Base-by-base conservation (phyloP, 2,888 invertebrate genomes). In the Trichopria drosophilae region DNA sequence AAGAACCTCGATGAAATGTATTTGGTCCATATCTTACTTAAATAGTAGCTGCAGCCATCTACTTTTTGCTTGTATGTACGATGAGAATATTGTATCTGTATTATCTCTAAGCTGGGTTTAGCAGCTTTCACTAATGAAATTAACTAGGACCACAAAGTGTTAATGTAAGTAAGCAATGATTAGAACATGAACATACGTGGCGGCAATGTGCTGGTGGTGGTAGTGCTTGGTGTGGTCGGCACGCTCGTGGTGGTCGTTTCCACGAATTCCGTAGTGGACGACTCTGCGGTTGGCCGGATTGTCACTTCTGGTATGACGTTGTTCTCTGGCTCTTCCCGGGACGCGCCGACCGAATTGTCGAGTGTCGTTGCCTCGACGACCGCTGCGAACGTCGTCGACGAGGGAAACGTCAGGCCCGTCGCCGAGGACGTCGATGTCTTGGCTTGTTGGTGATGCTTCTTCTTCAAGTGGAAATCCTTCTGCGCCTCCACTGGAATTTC, bases 401-500 rank as follows among this genome's bases (percentile, higher is more conserved):
- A 78, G 72, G 75, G 82, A 72, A 64, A 80, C 72, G 78, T 81
- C 70, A 15, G 7, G 4, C 15, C 10, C 9, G 26, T 20, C 4
- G 37, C 28, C 5, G 16, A 34, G 3, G 28, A 4, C 19, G 77
- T 54, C 18, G 57, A 80, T n/a, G 79, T 78, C 41, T 55, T 62
- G 18, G 60, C 62, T 46, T 64, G 65, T 55, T 69, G 67, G 58
- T 71, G 71, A 37, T 69, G 70, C 63, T 77, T 72, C 48, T 68
- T 75, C 23, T 75, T 71, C 71, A 83, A 80, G 71, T 93, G 92
- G 74, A 88, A 92, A 76, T 92, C 90, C 72, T 90, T 89, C 77
- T 93, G 92, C 10, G 91, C 87, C 77, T 92, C 91, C 69, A 91
- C 92, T 92, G 78, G 10, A 81, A 53, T 52, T 54, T 20, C 28